A percentile compares a stretch with the other conserved stretches of the same genome.
Evolutionary conservation across 2,797 vertebrate genomes (phyloP).

Genomic region (Sebastes reedi): DNA sequence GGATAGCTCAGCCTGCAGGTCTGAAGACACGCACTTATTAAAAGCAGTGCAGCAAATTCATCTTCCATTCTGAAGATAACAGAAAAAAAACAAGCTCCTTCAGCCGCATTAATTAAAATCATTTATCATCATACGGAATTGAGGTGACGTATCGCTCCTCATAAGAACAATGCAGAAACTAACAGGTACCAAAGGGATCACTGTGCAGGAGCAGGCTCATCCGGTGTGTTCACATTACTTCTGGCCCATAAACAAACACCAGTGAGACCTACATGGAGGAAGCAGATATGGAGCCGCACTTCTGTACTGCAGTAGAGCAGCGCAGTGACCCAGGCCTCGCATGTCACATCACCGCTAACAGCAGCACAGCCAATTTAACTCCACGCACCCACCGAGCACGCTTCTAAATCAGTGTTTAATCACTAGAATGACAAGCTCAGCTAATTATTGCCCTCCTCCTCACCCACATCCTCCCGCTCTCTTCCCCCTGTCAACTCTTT

Average conservation of each 20-base stretch:
- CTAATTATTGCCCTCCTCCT: conserved; percentile 69
- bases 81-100: conserved; percentile 24
- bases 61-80: conserved; percentile 28
- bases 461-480: conserved; percentile 45
- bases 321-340: conserved; percentile 54
- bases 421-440: conserved; percentile 69
- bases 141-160: neutral
- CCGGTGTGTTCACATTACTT: conserved; percentile 5
- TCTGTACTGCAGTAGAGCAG: conserved; percentile 46
- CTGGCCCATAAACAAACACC: conserved; percentile 26
- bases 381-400: conserved; percentile 43
- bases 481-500: conserved; percentile 34
- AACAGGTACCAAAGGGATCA: neutral
- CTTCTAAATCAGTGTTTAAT: conserved; percentile 79
- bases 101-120: conserved; percentile 16
- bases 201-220: neutral
- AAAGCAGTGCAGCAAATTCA: conserved; percentile 1
- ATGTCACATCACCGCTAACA: conserved; percentile 49
- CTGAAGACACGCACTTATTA: conserved; percentile 9
- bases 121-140: conserved; percentile 11
- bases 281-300: conserved; percentile 11
- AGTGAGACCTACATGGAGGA: conserved; percentile 3
- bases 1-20: conserved; percentile 18
- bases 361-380: conserved; percentile 58
- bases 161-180: conserved; percentile 5